Conservation (phyloP, 2,888 invertebrate genomes). For the Hanleya hanleyi region DNA sequence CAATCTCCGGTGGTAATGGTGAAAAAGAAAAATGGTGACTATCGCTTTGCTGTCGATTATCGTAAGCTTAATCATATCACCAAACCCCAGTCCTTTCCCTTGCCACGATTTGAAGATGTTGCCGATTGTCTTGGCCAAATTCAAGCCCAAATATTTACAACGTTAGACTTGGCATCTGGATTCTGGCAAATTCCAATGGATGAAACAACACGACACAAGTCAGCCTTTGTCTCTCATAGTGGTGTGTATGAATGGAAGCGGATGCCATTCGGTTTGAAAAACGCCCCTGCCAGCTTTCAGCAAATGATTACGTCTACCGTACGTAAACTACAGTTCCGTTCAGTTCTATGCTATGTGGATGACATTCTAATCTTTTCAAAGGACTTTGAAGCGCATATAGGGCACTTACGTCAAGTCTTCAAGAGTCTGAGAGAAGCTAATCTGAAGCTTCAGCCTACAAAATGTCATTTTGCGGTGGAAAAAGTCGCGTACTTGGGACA, state of each 20-base stretch:
- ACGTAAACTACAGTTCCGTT: constrained; percentile 17
- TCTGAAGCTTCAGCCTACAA: constrained; percentile 19
- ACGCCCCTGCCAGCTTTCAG: constrained; percentile 12
- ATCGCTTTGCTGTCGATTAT: constrained; percentile 1
- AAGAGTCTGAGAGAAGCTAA: constrained; percentile 8
- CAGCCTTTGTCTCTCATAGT: constrained; percentile 14
- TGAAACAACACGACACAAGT: constrained; percentile 6
- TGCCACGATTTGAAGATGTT: constrained; percentile 9
- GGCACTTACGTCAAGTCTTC: constrained; percentile 19
- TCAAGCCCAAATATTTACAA: background rate
- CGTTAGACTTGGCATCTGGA: constrained; percentile 2
- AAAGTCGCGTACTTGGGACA: constrained; percentile 24
- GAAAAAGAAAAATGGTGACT: constrained; percentile 8
- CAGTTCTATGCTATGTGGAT: constrained; percentile 27
- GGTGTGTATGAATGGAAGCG: constrained; percentile 11
- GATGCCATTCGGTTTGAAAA: constrained; percentile 22
- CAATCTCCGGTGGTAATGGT: constrained; percentile 9
- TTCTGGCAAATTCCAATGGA: constrained; percentile 12
- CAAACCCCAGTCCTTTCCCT: background rate
- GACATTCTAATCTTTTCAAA: constrained; percentile 18
- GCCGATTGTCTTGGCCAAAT: constrained; percentile 10
- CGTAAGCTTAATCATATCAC: background rate
- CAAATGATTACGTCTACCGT: constrained; percentile 17
- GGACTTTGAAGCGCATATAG: constrained; percentile 13
- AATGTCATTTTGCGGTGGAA: constrained; percentile 22